Base-by-base conservation (phyloP, 2,888 invertebrate genomes). In the Drosophila planitibia region DNA sequence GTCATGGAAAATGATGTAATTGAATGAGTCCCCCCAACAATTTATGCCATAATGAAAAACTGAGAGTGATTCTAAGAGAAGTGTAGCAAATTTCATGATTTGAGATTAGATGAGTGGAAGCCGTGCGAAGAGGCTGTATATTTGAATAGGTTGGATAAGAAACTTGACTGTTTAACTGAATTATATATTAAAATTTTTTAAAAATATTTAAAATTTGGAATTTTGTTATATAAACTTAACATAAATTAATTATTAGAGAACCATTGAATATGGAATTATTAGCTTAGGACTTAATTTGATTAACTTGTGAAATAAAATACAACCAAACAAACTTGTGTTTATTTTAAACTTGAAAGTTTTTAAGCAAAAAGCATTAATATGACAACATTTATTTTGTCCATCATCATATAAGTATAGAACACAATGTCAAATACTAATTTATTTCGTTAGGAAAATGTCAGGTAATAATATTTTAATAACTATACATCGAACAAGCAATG, bases 1-100 rank as follows among this genome's bases (percentile, higher is more conserved):
- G 52, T 37, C 22, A 19, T 3, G 30, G 32, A 39, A 62, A 49
- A 44, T 53, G 63, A 54, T 53, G 44, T 79, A 79, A 79, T 79
- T 74, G 70, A 53, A 58, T 41, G 61, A 32, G 39, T 32, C n/a
- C 30, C 25, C 7, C 9, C 19, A 30, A 37, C 53, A 68, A 59
- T 62, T 64, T 64, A 25, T 33, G 49, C 53, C 30, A 28, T 51
- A 72, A 67, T 77, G 52, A 68, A 49, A 70, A 65, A 53, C 54
- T 28, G 44, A 35, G 52, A 60, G 30, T 54, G 32, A 7, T 14
- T 44, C 63, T 32, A 62, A 33, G 19, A 44, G 35, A 19, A 14
- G 9, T 10, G 32, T n/a, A 37, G 22, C 33, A 63, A 19, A 33
- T 37, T 22, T n/a, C 51, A 16, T 10, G 19, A 39, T 52, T 39